Base-by-base conservation (phyloP, 2,888 invertebrate genomes). In the Hoplodrina blanda region DNA sequence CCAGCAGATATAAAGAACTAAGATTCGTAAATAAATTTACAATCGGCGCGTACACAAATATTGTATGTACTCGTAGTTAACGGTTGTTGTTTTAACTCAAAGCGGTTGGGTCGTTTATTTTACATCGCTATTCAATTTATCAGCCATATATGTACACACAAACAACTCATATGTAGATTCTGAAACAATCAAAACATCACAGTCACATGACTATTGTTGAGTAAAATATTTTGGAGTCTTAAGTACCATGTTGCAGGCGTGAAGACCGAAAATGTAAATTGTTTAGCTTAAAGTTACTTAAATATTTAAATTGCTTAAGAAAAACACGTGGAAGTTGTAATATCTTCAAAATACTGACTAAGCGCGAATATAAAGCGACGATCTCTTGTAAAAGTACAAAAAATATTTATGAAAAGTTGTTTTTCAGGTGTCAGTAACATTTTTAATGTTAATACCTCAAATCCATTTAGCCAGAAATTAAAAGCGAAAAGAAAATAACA, bases 1-100 rank as follows among this genome's bases (percentile, higher is more conserved):
- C 87, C 87, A 87, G 85, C 83, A 88, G 86, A 89, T 88, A 89
- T 87, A 80, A 89, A 87, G 85, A 81, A 86, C 81, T 84, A 76
- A 86, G 85, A 88, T 88, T 87, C 83, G 82, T 87, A 88, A 87
- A 88, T 86, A 85, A 79, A 84, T 80, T 73, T 75, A 78, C 69
- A 81, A 85, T 76, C 62, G 61, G 65, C 77, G 55, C 54, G 64
- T 75, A 66, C 17, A 63, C 59, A 68, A 71, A 56, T 67, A 60
- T 63, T 53, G 55, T 55, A 30, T 54, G 19, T 25, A 25, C 25
- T 25, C 25, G 25, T 60, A 50, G 19, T 66, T 55, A 57, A 19
- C 20, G 33, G 41, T 55, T 65, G 46, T 69, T 64, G 33, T 79
- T 73, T 57, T 17, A 57, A 10, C 50, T 37, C 37, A 13, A 50